Evolutionary conservation across 2,888 invertebrate species (phyloP), one percentile per base, ranked within the genome.

Genomic region (Caenorhabditis zanzibari): DNA sequence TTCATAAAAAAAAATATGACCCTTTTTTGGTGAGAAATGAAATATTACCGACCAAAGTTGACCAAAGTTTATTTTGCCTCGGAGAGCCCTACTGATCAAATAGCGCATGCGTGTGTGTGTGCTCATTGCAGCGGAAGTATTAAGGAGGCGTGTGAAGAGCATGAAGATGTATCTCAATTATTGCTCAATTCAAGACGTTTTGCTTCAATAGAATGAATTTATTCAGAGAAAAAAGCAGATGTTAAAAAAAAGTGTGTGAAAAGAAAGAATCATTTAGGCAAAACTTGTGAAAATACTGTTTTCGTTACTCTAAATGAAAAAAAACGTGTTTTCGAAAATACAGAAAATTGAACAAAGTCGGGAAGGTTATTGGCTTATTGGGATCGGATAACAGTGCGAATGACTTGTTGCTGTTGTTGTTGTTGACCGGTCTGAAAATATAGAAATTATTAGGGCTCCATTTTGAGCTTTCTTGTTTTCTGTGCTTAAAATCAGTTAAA

Each of bases 341-440:
- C 49, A 49, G 49, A 49, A 49, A 49, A 10, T 2, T 12, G 2
- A 2, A 2, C 12, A 10, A 38, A 12, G 38, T 10, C 10, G 38
- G 38, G 12, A 12, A 38, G 10, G 10, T 38, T 38, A 10, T 63
- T 26, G 38, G 26, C 35, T 72, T 32, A 77, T 54, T 77, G 77
- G 10, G 72, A 73, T 59, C 73, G 56, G 41, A 80, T 73, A 47
- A 80, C 80, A 6, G 72, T 72, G 47, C 80, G 80, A 44, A 80
- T 73, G 73, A 80, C 68, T 68, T 77, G 69, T 63, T 74, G 71
- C 26, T 79, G 64, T 38, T 52, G 58, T 66, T 77, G 68, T 69
- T 74, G 71, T 22, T 80, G 64, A 41, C 63, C 63, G 59, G 22
- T 66, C 80, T 80, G 80, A 38, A 79, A 79, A 38, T 32, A 38